A percentile compares a stretch with the other conserved stretches of the same genome.
phyloP scores from a whole-genome alignment of 1,140 invertebrate genomes.

The Ceratina australensis region DNA sequence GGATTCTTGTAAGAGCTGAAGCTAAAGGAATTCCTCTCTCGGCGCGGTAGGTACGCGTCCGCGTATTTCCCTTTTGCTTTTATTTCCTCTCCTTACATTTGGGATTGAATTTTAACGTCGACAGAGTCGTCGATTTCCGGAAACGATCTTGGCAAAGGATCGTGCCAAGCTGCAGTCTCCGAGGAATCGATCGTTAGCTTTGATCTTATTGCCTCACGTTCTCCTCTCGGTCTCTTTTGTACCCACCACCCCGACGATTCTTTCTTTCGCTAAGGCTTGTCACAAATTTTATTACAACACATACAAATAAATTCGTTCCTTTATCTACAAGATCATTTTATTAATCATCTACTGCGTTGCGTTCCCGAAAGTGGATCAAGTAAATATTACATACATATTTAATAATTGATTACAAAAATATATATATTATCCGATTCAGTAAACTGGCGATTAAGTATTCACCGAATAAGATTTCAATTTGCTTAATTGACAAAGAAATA shows the following conservation, averaged over 20 bases:
- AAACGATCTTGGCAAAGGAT: constrained; percentile 55
- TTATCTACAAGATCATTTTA: neutral
- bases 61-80: constrained; percentile 13
- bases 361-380: neutral
- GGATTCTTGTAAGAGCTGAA: neutral
- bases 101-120: constrained; percentile 46
- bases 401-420: no score
- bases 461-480: neutral
- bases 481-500: neutral
- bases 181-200: constrained; percentile 60
- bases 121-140: constrained; percentile 57
- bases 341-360: no score
- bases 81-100: constrained; percentile 25
- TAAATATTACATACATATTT: no score
- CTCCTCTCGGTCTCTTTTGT: constrained; percentile 12
- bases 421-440: no score
- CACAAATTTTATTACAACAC: constrained; percentile 21
- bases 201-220: constrained; percentile 42
- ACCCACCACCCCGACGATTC: constrained; percentile 7
- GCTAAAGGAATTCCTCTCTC: constrained; percentile 9
- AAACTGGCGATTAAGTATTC: no score
- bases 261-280: neutral
- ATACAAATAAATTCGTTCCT: neutral
- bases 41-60: constrained; percentile 18
- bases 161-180: constrained; percentile 62